These are phyloP conservation scores for Eudasyphora cyanicolor DNA, from an alignment of 2,888 invertebrate genomes.

Conservation along the genomic window DNA sequence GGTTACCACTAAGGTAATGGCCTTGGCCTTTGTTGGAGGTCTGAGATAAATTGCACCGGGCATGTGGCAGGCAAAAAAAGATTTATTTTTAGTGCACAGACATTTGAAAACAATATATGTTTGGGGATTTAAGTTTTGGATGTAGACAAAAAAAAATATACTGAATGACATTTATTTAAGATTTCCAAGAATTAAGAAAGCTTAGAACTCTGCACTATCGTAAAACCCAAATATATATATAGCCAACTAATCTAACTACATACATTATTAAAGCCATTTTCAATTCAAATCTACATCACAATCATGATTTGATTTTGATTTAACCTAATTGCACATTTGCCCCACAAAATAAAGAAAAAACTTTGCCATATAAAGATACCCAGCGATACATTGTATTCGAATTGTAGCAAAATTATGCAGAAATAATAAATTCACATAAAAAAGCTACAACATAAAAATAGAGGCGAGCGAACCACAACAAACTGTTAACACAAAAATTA, in stretches of 20 bases:
- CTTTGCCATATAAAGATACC: background rate
- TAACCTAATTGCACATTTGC: background rate
- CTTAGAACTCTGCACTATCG: too few species aligned
- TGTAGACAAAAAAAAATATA: too few species aligned
- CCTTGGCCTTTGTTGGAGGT: background rate
- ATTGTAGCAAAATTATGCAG: slow-evolving; percentile 25
- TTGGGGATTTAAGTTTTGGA: too few species aligned
- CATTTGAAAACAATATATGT: too few species aligned
- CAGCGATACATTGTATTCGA: background rate
- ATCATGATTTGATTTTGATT: background rate
- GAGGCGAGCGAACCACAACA: slow-evolving; percentile 1
- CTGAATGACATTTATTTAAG: too few species aligned
- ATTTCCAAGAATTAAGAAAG: too few species aligned
- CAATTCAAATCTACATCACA: background rate
- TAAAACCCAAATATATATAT: too few species aligned
- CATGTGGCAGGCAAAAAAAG: too few species aligned
- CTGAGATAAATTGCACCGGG: background rate
- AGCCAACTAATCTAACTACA: too few species aligned
- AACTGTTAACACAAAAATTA: slow-evolving; percentile 49
- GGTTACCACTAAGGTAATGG: background rate
- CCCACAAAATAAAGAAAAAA: background rate
- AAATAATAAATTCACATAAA: slow-evolving; percentile 38
- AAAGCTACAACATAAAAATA: background rate
- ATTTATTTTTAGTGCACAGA: too few species aligned
- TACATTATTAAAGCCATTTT: too few species aligned